Conservation (phyloP, 2,113 vertebrate species). For the Urocitellus parryii region DNA sequence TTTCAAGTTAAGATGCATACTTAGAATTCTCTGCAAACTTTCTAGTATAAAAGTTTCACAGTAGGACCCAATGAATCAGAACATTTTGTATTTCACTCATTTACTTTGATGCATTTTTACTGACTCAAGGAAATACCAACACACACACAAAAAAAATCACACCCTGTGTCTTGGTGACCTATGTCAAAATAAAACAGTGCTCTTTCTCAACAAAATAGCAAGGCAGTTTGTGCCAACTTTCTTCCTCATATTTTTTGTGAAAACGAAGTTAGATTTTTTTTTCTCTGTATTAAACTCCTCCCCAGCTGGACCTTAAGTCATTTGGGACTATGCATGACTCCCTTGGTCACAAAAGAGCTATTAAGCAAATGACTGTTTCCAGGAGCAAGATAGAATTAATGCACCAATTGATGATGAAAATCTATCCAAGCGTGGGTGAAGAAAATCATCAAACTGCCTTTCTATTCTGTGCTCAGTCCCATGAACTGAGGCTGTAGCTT, state of each 20-base stretch:
- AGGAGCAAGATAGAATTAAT: constrained; percentile 61
- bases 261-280: neutral
- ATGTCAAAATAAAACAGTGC: constrained; percentile 36
- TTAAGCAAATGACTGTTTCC: constrained; percentile 70
- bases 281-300: neutral
- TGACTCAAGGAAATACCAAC: neutral
- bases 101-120: neutral
- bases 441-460: neutral
- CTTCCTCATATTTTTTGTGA: constrained; percentile 44
- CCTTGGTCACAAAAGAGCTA: constrained; percentile 60
- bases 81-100: neutral
- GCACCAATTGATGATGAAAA: constrained; percentile 8
- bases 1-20: constrained; percentile 58
- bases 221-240: neutral
- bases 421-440: neutral
- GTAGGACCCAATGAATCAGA: neutral
- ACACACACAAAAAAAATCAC: neutral
- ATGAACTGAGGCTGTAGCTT: neutral
- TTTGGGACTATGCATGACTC: constrained; percentile 31
- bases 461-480: neutral
- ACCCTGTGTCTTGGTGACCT: constrained; percentile 12
- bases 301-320: constrained; percentile 5
- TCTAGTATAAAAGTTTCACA: neutral
- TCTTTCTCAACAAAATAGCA: constrained; percentile 12
- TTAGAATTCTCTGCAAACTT: constrained; percentile 43